Conservation (phyloP, 2,113 vertebrate species). For the Clarias magur region DNA sequence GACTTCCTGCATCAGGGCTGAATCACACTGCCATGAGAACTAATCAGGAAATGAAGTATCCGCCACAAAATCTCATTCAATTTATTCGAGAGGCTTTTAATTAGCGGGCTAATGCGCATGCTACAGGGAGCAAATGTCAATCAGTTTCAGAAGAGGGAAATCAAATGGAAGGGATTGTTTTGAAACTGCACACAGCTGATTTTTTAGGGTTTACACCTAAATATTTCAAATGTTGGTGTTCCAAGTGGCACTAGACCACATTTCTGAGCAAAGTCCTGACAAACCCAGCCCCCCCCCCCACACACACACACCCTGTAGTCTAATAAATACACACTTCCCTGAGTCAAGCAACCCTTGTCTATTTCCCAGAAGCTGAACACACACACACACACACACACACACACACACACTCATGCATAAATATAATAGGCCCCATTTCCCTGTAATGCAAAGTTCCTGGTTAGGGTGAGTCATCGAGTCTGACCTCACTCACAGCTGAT, state of each 20-base stretch:
- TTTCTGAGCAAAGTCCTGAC: background rate
- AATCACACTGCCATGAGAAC: conserved; percentile 12
- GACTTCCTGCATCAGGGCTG: conserved; percentile 9
- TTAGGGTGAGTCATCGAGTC: conserved; percentile 16
- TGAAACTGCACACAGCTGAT: background rate
- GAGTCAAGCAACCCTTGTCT: background rate
- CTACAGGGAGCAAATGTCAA: conserved; percentile 4
- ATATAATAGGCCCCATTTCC: conserved; percentile 22
- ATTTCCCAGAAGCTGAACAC: background rate
- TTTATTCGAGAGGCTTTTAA: conserved; percentile 27
- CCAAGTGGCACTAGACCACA: background rate
- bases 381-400: background rate
- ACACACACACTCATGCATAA: background rate
- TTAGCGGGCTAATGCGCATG: conserved; percentile 3
- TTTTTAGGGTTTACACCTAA: background rate
- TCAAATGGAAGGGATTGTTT: background rate
- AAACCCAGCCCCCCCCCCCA: background rate
- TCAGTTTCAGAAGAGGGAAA: background rate
- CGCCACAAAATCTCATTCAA: background rate
- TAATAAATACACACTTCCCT: background rate
- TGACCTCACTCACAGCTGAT: conserved; percentile 1
- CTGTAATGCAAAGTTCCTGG: conserved; percentile 27
- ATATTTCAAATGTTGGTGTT: background rate
- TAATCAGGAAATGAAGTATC: conserved; percentile 43
- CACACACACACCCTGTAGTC: background rate